These are phyloP conservation scores for Propithecus perrieri DNA, from an alignment of 2,797 vertebrate species.

Conservation along the genomic window DNA sequence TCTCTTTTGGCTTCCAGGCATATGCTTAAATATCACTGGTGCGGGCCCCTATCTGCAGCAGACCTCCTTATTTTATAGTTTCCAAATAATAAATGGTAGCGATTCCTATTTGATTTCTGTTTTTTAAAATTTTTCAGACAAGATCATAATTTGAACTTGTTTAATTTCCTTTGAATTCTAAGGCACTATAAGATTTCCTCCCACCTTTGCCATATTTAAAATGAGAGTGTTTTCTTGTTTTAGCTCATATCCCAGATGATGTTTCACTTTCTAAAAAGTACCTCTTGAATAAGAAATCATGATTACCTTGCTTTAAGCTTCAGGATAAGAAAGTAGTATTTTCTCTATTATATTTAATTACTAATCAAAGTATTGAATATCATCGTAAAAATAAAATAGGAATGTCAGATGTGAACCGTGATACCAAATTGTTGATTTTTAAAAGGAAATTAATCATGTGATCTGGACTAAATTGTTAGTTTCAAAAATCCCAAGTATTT, in stretches of 20 bases:
- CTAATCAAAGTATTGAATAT: slow-evolving; percentile 67
- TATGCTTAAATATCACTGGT: background rate
- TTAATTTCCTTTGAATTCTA: slow-evolving; percentile 55
- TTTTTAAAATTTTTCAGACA: background rate
- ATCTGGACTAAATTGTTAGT: slow-evolving; percentile 56
- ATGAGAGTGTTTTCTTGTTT: slow-evolving; percentile 38
- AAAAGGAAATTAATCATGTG: slow-evolving; percentile 63
- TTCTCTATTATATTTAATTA: slow-evolving; percentile 66
- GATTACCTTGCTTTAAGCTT: slow-evolving; percentile 56
- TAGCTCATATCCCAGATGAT: slow-evolving; percentile 50
- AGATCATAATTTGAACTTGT: slow-evolving; percentile 30
- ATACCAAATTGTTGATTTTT: slow-evolving; percentile 68
- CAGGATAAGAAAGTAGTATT: slow-evolving; percentile 50
- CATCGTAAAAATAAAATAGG: slow-evolving; percentile 70
- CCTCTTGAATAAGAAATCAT: slow-evolving; percentile 55
- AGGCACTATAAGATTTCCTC: slow-evolving; percentile 11
- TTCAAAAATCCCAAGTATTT: slow-evolving; percentile 64
- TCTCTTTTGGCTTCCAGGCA: background rate
- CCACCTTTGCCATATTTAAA: slow-evolving; percentile 30
- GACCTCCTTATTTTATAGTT: background rate
- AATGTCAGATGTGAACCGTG: slow-evolving; percentile 65
- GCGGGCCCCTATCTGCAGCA: background rate
- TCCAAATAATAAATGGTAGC: slow-evolving; percentile 1
- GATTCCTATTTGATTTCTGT: background rate
- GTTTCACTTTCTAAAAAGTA: slow-evolving; percentile 45